Evolutionary conservation across 2,797 vertebrate genomes (phyloP).

Genomic region (Labeo calbasu): DNA sequence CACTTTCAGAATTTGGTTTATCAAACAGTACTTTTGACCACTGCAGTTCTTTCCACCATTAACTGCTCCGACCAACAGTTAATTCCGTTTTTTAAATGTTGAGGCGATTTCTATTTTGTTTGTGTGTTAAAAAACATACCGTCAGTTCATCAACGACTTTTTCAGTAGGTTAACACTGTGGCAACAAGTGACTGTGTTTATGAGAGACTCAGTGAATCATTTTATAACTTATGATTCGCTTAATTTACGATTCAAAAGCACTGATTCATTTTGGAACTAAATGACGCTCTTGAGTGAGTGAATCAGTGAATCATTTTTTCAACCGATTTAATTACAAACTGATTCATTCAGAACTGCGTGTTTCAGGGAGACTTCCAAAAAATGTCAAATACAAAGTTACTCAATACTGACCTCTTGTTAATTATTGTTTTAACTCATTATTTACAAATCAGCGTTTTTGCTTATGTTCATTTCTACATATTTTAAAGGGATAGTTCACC

Average conservation of each 20-base stretch:
- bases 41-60: no score
- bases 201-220: not conserved
- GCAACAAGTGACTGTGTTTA: not conserved
- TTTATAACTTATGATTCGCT: not conserved
- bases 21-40: not conserved
- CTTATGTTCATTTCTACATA: not conserved
- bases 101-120: no score
- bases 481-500: not conserved
- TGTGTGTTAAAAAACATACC: not conserved
- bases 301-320: not conserved
- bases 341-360: not conserved
- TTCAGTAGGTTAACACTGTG: not conserved
- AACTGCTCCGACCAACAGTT: no score
- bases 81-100: no score
- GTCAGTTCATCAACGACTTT: not conserved
- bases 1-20: not conserved
- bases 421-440: not conserved
- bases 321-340: not conserved
- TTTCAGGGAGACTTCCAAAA: not conserved
- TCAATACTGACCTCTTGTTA: not conserved
- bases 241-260: not conserved
- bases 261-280: not conserved
- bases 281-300: not conserved
- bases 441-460: not conserved
- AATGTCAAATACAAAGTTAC: not conserved